Base-by-base conservation (phyloP, 2,888 invertebrate species). In the Tetropium fuscum region DNA sequence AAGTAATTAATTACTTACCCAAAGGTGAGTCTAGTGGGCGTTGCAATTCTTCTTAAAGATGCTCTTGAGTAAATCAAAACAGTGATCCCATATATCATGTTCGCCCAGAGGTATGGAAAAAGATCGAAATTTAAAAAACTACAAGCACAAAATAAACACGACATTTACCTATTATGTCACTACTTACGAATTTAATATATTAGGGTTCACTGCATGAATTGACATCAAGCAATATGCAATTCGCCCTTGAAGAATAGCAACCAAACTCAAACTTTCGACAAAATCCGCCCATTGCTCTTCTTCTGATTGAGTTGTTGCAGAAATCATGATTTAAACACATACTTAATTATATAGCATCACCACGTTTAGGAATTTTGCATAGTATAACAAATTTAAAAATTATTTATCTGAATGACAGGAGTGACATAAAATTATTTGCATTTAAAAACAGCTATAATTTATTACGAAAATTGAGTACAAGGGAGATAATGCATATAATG, bases 181-280 rank as follows among this genome's bases (percentile, higher is more conserved):
- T 19, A 60, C 61, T 63, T 72, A 78, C 78, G 69, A 69, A 51
- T 65, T 64, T 11, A 77, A 57, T 38, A 79, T 66, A 3, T 43
- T 8, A 3, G 78, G 77, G 68, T 78, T 78, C 2, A 76, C 74
- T 5, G 74, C 76, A 62, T 80, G 75, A 25, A 80, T 53, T 2
- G 81, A 81, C 80, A 81, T 80, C 34, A 80, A 47, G 7, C 77
- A 69, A 61, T 80, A 81, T 5, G 79, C 74, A 7, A 78, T 34
- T 15, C 79, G 66, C 13, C 81, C 80, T 65, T 81, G 81, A 3
- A 77, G 58, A 22, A 69, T 61, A 6, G 80, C 79, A 1, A 73
- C 71, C 18, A 70, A 27, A 48, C 69, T 73, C 40, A 71, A 70
- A 10, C 53, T 22, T 49, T 53, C 15, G 8, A 61, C 15, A 38